Evolutionary conservation across 2,888 invertebrate genomes (phyloP), one percentile per base, ranked within the genome.

Genomic region (Holacanthella duospinosa): DNA sequence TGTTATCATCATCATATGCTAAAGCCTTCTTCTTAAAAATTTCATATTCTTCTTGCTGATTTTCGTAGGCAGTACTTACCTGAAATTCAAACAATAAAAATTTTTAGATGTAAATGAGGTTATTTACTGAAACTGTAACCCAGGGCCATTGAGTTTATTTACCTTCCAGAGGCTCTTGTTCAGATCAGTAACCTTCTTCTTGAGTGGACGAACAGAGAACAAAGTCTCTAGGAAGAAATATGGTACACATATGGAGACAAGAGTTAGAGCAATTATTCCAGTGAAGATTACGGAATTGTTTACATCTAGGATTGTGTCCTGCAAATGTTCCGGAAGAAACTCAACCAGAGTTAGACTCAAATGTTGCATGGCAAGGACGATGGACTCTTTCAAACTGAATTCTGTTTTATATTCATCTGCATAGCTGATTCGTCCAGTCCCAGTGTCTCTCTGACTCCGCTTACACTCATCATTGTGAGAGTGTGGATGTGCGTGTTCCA

Each of bases 151-250:
- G 27, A 21, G 19, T 16, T 4, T 27, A 58, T 19, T 62, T 63
- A 71, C 72, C 66, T 73, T 73, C 73, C 73, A 73, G 16, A 73
- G 56, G 3, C 66, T 70, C 43, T 70, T 71, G 54, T 70, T 73
- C 43, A 73, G 54, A 25, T 73, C 73, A 1, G 68, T 69, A 16
- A 73, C 71, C 60, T 71, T 71, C 60, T 69, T 73, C 57, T 73
- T 73, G 27, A 73, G 53, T 2, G 69, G 69, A 28, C 68, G 59
- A 1, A 68, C 69, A 3, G 68, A 61, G 43, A 70, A 55, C 53
- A 66, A 65, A 16, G 66, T 69, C 53, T 71, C 70, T 26, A 73
- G 66, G 12, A 73, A 57, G 59, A 67, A 73, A 60, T 71, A 73
- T 1, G 73, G 73, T 26, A 73, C 73, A 63, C 73, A 73, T 54